phyloP scores from a whole-genome alignment of 2,888 invertebrate species.

The Epistrophella euchroma region DNA sequence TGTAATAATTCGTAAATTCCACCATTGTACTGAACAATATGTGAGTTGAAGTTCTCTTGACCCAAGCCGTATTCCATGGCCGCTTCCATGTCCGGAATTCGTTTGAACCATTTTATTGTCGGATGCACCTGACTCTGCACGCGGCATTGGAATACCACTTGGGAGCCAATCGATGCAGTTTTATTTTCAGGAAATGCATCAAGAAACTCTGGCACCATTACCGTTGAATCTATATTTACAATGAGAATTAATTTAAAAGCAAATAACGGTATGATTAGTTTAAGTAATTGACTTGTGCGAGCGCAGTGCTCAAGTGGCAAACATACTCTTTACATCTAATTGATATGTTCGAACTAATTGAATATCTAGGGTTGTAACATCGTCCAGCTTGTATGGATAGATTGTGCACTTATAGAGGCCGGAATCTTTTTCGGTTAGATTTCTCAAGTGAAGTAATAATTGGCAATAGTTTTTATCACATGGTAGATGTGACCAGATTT shows the following conservation, averaged over 20 bases:
- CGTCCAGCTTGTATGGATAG: conserved; percentile 79
- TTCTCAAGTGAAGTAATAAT: conserved; percentile 79
- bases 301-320: conserved; percentile 13
- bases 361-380: conserved; percentile 79
- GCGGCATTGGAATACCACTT: conserved; percentile 82
- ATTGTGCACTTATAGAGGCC: conserved; percentile 83
- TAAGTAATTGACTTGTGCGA: conserved; percentile 14
- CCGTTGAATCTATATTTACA: conserved; percentile 78
- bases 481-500: conserved; percentile 80
- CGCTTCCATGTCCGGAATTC: conserved; percentile 68
- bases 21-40: conserved; percentile 81
- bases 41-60: conserved; percentile 79
- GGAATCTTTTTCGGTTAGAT: conserved; percentile 82
- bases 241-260: background rate
- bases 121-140: conserved; percentile 82
- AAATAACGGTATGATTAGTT: conserved; percentile 5
- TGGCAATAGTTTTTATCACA: conserved; percentile 81
- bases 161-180: conserved; percentile 78
- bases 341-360: conserved; percentile 82
- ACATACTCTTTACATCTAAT: conserved; percentile 82
- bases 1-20: conserved; percentile 81
- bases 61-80: conserved; percentile 64
- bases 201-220: conserved; percentile 81
- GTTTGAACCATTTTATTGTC: conserved; percentile 82
- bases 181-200: conserved; percentile 81